These are phyloP conservation scores for Bathynomus jamesi DNA, from an alignment of 1,140 invertebrate species.

Conservation along the genomic window DNA sequence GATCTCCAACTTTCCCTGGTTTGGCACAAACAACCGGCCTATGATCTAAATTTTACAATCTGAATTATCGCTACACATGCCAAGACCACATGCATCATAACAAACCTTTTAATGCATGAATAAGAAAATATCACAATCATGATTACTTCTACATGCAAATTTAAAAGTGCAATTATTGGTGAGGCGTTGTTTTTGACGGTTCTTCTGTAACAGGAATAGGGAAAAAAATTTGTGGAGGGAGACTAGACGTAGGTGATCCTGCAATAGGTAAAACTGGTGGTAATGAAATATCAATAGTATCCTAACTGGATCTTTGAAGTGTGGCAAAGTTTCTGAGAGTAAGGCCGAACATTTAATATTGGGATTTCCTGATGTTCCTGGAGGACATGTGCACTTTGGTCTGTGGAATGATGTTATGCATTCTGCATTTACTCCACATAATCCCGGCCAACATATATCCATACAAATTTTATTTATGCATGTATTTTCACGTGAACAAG, in stretches of 20 bases:
- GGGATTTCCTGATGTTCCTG: conserved; percentile 67
- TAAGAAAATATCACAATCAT: conserved; percentile 29
- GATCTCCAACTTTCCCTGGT: conserved; percentile 36
- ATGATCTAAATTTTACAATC: conserved; percentile 26
- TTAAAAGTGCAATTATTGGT: conserved; percentile 62
- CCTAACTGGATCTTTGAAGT: no score
- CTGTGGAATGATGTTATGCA: conserved; percentile 40
- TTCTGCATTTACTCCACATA: conserved; percentile 47
- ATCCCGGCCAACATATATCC: conserved; percentile 45
- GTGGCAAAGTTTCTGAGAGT: conserved; percentile 77
- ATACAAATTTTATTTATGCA: conserved; percentile 60
- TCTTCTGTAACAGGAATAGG: conserved; percentile 10
- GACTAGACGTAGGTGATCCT: neutral
- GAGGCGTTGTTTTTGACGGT: conserved; percentile 44
- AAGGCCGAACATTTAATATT: conserved; percentile 58
- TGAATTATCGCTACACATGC: conserved; percentile 43
- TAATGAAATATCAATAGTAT: no score
- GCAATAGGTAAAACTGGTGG: conserved; percentile 9
- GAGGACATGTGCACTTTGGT: conserved; percentile 52
- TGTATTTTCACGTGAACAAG: conserved; percentile 60
- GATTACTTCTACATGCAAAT: conserved; percentile 33
- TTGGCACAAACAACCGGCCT: conserved; percentile 51
- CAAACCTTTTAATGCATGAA: conserved; percentile 28
- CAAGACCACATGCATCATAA: conserved; percentile 34
- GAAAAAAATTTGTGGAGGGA: conserved; percentile 12